Evolutionary conservation across 2,113 vertebrate species (phyloP), one percentile per base, ranked within the genome.

Genomic region (Labrus mixtus): DNA sequence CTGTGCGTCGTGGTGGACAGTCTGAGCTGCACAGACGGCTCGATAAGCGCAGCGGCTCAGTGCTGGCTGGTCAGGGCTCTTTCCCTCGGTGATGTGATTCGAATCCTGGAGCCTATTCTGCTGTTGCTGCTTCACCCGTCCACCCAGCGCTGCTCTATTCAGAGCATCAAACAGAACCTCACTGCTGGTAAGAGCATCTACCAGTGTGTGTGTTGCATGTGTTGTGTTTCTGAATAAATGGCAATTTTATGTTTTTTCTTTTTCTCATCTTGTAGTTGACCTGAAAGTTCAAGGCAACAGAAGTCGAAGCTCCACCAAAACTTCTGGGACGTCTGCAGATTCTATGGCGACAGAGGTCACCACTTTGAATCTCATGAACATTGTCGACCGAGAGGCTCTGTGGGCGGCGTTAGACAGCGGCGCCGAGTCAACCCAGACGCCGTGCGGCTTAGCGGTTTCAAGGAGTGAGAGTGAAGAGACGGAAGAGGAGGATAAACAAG

Each of bases 1-100:
- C 91, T 99, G 78, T 98, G 99, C 62, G 96, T 99, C n/a, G 97
- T 99, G 71, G 90, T 99, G 91, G 96, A 99, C 91, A 96, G 96
- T 85, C 94, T 99, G 80, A 95, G 95, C 79, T 96, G 95, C 77
- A 88, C 95, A 0, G 97, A 99, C 1, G 96, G 96, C 0, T 97
- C 97, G 25, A 94, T 98, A 63, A 93, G 96, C 6, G 95, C 98
- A 0, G 95, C 96, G 0, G 96, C 95, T 41, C 97, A 98, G 93
- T 96, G 96, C 90, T 99, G 98, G 98, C 91, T 99, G 70, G 86
- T 96, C 41, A 93, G 97, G 20, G 97, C 97, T 0, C 94, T 99
- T 48, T 98, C 97, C 19, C 95, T 99, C 0, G 94, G 93, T 1
- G 98, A 99, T 0, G 96, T 97, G 59, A 94, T 96, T 0, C 95